Evolutionary conservation across 2,888 invertebrate species (phyloP), one percentile per base, ranked within the genome.

Genomic region (Anthophora plumipes): DNA sequence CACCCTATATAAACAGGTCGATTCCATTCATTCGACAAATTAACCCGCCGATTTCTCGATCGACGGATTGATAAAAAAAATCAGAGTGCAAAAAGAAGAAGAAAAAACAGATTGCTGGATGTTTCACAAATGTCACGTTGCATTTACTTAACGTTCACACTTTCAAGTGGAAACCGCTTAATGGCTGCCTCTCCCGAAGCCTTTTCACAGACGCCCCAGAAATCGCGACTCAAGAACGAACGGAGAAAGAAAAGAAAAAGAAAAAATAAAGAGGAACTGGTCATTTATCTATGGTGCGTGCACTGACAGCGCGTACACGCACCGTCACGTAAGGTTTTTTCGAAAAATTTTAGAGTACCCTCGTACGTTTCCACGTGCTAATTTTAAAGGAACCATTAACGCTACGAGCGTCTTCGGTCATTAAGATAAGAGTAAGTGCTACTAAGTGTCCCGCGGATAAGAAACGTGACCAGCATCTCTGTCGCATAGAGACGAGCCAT

Each of bases 371-470:
- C 78, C 82, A 84, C 82, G 83, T 87, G 90, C 91, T 91, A 93
- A 93, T 93, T 93, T 93, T 91, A 91, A 93, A 84, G 90, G 91
- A 90, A 90, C 90, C 93, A 93, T 93, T 93, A 93, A 92, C 92
- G 91, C 90, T 92, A 92, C 90, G 90, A 89, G 90, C 91, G 89
- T 91, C 90, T 90, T 90, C 84, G 90, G 93, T 93, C 93, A 92
- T 93, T 93, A 93, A 93, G 93, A 93, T 93, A 93, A 92, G 90
- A 91, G 93, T 93, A 93, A 93, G 93, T 93, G 93, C 93, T 93
- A 93, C 93, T 93, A 93, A 93, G 93, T 93, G 93, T 93, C 92
- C 89, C 87, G 85, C 77, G 91, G 93, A 93, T 93, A 93, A 93
- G 92, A 87, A 84, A 91, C 88, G 89, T 88, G 90, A 83, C 83